Percentiles rank a stretch among this genome's conserved stretches.
phyloP scores from a whole-genome alignment of 2,888 invertebrate species.

The Clostera curtula region DNA sequence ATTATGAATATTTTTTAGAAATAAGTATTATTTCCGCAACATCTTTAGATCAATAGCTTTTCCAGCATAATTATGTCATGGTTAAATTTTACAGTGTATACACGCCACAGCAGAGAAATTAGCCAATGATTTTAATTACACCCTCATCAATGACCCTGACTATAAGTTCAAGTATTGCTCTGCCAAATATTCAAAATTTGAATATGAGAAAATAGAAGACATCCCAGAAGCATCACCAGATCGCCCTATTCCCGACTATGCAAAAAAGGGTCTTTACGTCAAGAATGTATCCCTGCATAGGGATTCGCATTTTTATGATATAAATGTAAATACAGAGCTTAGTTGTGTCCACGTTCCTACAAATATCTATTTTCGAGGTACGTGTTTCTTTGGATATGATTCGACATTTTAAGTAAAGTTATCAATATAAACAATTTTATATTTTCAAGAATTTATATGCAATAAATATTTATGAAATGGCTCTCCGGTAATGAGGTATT shows the following conservation, averaged over 20 bases:
- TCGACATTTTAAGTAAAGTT: no score
- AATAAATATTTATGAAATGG: no score
- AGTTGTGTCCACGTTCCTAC: conserved; percentile 96
- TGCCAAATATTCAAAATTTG: conserved; percentile 82
- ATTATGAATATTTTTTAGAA: no score
- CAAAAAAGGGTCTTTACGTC: conserved; percentile 53
- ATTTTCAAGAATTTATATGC: no score
- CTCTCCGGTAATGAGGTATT: no score
- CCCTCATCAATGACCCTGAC: conserved; percentile 43
- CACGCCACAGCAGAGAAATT: conserved; percentile 82
- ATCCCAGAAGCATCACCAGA: no score
- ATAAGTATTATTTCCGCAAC: no score
- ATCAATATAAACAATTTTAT: no score
- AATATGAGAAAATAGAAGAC: conserved; percentile 32
- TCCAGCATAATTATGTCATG: no score
- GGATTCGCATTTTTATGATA: conserved; percentile 90
- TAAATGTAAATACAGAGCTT: conserved; percentile 83
- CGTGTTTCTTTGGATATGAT: no score
- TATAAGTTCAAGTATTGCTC: conserved; percentile 81
- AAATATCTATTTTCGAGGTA: conserved; percentile 91
- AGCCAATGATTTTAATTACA: conserved; percentile 76
- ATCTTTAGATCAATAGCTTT: no score
- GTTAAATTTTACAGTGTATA: conserved; percentile 77
- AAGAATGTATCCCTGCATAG: conserved; percentile 76
- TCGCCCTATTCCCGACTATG: conserved; percentile 44